Conservation (phyloP, 2,888 invertebrate genomes). For the Heteropelma amictum region DNA sequence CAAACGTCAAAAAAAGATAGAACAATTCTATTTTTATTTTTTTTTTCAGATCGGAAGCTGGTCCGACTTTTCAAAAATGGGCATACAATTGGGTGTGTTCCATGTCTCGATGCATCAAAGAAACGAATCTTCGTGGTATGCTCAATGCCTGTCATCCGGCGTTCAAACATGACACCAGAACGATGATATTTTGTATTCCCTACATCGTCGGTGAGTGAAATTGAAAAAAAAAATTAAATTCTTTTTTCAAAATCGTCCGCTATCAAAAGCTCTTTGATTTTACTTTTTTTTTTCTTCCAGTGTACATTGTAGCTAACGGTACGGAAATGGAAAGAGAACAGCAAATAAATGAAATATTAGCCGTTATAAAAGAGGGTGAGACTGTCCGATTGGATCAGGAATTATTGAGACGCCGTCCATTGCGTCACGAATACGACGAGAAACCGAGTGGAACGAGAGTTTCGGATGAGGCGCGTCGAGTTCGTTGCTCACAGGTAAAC, state of each 20-base stretch:
- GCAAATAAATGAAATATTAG: conserved; percentile 80
- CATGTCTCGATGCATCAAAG: conserved; percentile 82
- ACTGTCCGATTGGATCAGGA: conserved; percentile 67
- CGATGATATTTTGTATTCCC: conserved; percentile 86
- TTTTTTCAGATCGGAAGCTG: conserved; percentile 81
- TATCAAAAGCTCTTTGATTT: no score
- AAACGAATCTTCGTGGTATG: conserved; percentile 81
- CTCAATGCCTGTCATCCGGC: conserved; percentile 86
- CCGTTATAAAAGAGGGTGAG: conserved; percentile 78
- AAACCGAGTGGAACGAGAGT: conserved; percentile 64
- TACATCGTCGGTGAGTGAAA: conserved; percentile 82
- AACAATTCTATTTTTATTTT: background rate
- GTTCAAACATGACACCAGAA: conserved; percentile 86
- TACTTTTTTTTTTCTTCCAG: conserved; percentile 62
- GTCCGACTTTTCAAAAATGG: conserved; percentile 86
- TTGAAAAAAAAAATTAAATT: no score
- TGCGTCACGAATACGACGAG: conserved; percentile 63
- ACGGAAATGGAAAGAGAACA: conserved; percentile 75
- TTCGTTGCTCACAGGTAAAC: conserved; percentile 72
- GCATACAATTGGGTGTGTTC: conserved; percentile 88
- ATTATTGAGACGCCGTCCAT: conserved; percentile 67
- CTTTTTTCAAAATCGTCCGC: background rate
- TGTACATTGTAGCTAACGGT: conserved; percentile 77
- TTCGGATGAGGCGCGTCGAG: conserved; percentile 74
- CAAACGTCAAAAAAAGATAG: background rate